Conservation (phyloP, 2,797 vertebrate species). For the Microtus agrestis region DNA sequence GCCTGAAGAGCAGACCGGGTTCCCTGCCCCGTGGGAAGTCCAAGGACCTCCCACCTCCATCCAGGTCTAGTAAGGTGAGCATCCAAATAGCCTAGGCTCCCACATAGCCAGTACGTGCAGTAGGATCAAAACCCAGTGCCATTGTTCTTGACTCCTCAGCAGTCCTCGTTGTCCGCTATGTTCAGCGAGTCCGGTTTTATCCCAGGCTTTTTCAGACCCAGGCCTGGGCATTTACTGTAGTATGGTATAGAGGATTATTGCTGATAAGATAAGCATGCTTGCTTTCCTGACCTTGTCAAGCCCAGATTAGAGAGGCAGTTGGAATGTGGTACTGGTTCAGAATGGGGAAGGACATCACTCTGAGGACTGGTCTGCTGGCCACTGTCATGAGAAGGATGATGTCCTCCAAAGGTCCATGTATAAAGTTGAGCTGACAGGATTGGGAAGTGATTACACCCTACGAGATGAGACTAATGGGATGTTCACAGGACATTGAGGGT, state of each 20-base stretch:
- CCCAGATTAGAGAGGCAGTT: constrained; percentile 5
- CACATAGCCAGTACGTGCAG: too few relatives aligned
- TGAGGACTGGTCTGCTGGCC: background rate
- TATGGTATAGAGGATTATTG: background rate
- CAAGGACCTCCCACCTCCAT: too few relatives aligned
- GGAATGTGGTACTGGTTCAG: background rate
- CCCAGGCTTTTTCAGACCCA: too few relatives aligned
- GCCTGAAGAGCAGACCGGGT: too few relatives aligned
- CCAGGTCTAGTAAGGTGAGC: too few relatives aligned
- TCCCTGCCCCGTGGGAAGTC: too few relatives aligned
- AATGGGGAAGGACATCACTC: background rate
- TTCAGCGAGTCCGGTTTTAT: too few relatives aligned
- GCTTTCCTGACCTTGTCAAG: background rate
- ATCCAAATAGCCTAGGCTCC: too few relatives aligned
- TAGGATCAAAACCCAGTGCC: too few relatives aligned
- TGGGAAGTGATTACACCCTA: background rate
- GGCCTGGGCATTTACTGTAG: background rate
- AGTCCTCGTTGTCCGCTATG: too few relatives aligned
- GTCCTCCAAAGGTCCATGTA: background rate
- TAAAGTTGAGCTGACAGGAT: background rate
- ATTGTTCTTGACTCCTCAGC: too few relatives aligned
- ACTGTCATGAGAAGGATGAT: background rate
- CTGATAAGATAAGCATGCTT: background rate
- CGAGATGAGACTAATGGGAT: background rate
- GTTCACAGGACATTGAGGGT: background rate